Percentiles rank a stretch among this genome's conserved stretches.
phyloP scores from a whole-genome alignment of 1,140 invertebrate species.

The Lepidurus arcticus region DNA sequence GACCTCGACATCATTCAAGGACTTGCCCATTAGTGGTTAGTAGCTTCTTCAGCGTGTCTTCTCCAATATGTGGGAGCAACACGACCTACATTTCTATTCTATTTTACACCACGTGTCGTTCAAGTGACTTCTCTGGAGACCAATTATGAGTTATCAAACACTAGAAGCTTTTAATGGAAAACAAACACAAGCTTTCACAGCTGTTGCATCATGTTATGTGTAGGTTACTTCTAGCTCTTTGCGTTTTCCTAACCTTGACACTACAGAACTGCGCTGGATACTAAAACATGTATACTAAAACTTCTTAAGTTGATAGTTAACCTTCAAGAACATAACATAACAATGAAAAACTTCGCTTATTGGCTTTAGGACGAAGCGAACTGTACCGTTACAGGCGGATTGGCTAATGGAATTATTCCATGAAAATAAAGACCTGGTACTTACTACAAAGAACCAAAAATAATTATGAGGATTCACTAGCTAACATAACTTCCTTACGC shows the following conservation, averaged over 20 bases:
- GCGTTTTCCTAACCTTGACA: background rate
- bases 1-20: conserved; percentile 21
- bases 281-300: too few species aligned
- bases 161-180: background rate
- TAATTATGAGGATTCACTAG: too few species aligned
- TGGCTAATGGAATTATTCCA: too few species aligned
- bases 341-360: too few species aligned
- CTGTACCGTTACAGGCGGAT: too few species aligned
- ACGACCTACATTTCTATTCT: conserved; percentile 10
- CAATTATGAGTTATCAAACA: background rate
- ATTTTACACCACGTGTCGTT: background rate
- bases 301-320: too few species aligned
- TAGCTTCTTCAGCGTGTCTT: background rate
- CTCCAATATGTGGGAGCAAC: background rate
- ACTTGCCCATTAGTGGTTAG: background rate
- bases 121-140: background rate
- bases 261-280: too few species aligned
- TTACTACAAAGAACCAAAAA: too few species aligned
- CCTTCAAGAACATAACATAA: too few species aligned
- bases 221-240: background rate
- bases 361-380: too few species aligned
- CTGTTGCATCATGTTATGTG: background rate
- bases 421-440: too few species aligned
- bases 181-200: conserved; percentile 10
- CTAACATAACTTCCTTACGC: too few species aligned